A percentile compares a stretch with the other conserved stretches of the same genome.
phyloP scores from a whole-genome alignment of 2,888 invertebrate species.

The Aporophyla nigra region DNA sequence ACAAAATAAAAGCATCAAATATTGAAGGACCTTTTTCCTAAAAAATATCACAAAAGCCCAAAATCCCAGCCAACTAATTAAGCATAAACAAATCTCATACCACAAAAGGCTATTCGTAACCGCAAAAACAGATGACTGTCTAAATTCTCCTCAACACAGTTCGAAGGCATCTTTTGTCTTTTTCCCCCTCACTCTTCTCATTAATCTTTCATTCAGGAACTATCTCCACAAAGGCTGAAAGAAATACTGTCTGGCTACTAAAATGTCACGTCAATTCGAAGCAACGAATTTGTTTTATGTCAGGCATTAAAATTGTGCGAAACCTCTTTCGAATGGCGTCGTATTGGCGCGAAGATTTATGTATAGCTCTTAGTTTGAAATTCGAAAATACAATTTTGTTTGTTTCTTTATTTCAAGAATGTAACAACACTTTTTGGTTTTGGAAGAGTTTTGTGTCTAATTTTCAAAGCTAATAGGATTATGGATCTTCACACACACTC shows the following conservation, averaged over 20 bases:
- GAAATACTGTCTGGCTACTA: constrained; percentile 64
- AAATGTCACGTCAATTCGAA: constrained; percentile 54
- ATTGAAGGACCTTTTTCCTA: rapidly evolving
- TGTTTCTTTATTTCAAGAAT: neutral
- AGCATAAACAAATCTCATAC: constrained; percentile 40
- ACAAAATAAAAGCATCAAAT: neutral
- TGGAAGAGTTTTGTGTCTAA: neutral
- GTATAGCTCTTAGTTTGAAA: constrained; percentile 25
- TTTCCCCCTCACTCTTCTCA: constrained; percentile 63
- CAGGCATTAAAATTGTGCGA: constrained; percentile 32
- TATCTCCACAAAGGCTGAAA: constrained; percentile 62
- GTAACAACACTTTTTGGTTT: neutral
- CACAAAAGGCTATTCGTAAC: constrained; percentile 25
- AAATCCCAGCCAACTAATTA: constrained; percentile 30
- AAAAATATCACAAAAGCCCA: constrained; percentile 4
- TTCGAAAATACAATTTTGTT: no score
- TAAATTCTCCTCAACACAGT: constrained; percentile 44
- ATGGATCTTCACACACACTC: neutral
- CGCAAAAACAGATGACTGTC: constrained; percentile 49
- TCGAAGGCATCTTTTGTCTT: constrained; percentile 54
- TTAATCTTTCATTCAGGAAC: constrained; percentile 76
- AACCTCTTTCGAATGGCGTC: constrained; percentile 28
- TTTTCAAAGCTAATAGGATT: neutral
- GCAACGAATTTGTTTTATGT: constrained; percentile 49
- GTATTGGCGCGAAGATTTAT: constrained; percentile 27